Conservation (phyloP, 2,797 vertebrate genomes). For the Sphenodon punctatus region DNA sequence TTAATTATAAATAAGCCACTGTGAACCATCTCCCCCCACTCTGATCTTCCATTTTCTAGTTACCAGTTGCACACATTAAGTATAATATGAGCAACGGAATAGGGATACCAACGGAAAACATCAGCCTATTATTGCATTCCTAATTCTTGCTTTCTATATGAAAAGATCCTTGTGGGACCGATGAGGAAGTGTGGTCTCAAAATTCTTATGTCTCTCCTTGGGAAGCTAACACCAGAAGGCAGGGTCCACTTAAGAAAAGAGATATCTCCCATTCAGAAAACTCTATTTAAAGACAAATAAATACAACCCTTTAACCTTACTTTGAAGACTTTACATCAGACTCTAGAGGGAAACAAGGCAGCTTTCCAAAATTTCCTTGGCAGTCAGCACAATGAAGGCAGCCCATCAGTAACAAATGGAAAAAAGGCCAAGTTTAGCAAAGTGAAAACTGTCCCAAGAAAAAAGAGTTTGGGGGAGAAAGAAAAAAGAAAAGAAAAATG, state of each 20-base stretch:
- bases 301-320: constrained; percentile 54
- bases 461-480: constrained; percentile 3
- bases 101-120: neutral
- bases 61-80: neutral
- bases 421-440: constrained; percentile 69
- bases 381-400: constrained; percentile 65
- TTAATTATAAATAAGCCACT: too few relatives aligned
- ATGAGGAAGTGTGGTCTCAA: constrained; percentile 14
- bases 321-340: constrained; percentile 70
- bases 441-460: constrained; percentile 66
- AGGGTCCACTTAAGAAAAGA: constrained; percentile 39
- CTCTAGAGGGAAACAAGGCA: constrained; percentile 69
- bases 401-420: constrained; percentile 63
- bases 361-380: constrained; percentile 70
- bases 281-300: constrained; percentile 52
- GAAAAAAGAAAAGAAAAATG: constrained; percentile 42
- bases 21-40: neutral
- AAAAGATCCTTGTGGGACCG: neutral
- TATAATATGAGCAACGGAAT: constrained; percentile 10
- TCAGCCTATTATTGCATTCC: neutral
- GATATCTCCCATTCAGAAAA: constrained; percentile 43
- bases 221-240: constrained; percentile 25
- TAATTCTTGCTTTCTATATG: neutral
- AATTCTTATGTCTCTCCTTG: constrained; percentile 3
- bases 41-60: neutral